Evolutionary conservation across 1,140 invertebrate species (phyloP).

Genomic region (Dufourea novaeangliae): DNA sequence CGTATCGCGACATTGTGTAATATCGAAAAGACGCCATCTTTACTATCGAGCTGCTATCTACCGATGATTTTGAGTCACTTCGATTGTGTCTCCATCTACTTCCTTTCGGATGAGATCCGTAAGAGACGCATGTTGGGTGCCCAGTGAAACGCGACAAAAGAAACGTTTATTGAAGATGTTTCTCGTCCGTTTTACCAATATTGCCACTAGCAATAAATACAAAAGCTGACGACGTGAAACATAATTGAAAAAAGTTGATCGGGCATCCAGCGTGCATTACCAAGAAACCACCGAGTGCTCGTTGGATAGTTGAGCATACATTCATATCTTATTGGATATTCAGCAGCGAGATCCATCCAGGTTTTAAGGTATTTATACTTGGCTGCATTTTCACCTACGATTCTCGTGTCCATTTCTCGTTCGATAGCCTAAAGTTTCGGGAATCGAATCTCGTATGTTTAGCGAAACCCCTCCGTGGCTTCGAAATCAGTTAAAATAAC

Average conservation of each 20-base stretch:
- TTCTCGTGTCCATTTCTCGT: not conserved
- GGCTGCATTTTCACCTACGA: not conserved
- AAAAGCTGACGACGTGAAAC: not conserved
- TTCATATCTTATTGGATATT: not conserved
- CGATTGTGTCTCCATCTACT: conserved; percentile 26
- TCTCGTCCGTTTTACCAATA: not conserved
- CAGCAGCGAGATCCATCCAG: not conserved
- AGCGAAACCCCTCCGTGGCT: not conserved
- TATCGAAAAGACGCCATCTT: conserved; percentile 26
- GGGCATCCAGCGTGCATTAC: not conserved
- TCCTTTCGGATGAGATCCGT: conserved; percentile 5
- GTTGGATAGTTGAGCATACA: not conserved
- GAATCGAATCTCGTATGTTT: too few relatives aligned
- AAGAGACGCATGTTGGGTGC: not conserved
- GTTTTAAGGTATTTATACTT: not conserved
- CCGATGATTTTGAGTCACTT: conserved; percentile 12
- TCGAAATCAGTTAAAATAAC: not conserved
- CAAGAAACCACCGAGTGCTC: not conserved
- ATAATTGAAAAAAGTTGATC: not conserved
- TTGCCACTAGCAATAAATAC: not conserved
- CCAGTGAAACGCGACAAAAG: conserved; percentile 12
- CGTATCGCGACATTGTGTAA: not conserved
- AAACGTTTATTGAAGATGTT: not conserved
- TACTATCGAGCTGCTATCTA: conserved; percentile 24
- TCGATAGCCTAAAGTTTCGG: too few relatives aligned